Evolutionary conservation across 2,888 invertebrate species (phyloP).

Genomic region (Calameuta pallipes): DNA sequence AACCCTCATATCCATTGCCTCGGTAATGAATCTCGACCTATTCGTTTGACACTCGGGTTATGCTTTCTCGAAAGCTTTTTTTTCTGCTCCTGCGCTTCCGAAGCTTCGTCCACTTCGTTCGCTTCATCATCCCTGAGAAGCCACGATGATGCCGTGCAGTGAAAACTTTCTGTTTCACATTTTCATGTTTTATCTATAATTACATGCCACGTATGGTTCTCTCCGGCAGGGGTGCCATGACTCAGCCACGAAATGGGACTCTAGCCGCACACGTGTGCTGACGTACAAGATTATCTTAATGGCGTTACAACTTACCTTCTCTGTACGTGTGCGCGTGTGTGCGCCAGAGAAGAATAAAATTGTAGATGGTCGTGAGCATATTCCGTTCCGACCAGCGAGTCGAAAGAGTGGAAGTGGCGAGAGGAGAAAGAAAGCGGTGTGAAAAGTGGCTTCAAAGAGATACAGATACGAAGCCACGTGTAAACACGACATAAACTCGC

Average conservation of each 20-base stretch:
- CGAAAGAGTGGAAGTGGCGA: too few species aligned
- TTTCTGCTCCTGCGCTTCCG: neutral
- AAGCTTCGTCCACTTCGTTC: constrained; percentile 12
- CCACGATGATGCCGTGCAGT: neutral
- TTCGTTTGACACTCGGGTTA: neutral
- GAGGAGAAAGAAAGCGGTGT: neutral
- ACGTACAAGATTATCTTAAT: constrained; percentile 46
- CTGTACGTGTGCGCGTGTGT: neutral
- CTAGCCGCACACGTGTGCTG: neutral
- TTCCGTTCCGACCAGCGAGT: neutral
- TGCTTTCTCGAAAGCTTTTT: neutral
- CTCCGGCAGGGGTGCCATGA: neutral
- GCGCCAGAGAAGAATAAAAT: neutral
- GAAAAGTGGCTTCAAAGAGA: neutral
- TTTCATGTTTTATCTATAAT: constrained; percentile 28
- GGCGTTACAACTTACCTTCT: constrained; percentile 43
- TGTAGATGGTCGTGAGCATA: neutral
- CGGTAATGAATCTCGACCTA: constrained; percentile 5
- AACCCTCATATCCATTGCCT: constrained; percentile 23
- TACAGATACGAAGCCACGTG: neutral
- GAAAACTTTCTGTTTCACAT: neutral
- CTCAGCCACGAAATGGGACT: neutral
- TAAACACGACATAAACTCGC: neutral
- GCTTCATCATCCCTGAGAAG: constrained; percentile 16
- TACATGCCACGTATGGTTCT: constrained; percentile 24